Conservation (phyloP, 2,888 invertebrate species). For the Synergus japonicus region DNA sequence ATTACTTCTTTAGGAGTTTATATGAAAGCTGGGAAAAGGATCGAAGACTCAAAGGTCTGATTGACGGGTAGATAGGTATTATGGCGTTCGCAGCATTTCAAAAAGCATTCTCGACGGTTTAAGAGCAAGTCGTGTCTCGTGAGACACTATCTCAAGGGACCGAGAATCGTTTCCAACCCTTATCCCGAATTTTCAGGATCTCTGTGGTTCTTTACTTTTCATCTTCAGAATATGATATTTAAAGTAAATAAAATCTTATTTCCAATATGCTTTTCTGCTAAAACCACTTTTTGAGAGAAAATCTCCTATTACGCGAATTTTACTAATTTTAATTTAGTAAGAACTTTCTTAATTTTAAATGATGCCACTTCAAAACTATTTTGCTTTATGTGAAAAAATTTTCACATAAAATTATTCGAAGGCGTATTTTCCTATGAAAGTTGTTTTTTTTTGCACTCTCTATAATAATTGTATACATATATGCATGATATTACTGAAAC, state of each 20-base stretch:
- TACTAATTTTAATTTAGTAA: no score
- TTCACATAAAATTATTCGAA: background rate
- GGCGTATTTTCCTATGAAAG: no score
- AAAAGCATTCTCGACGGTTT: background rate
- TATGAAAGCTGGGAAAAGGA: slow-evolving; percentile 41
- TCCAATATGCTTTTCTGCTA: background rate
- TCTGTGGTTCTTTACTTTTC: background rate
- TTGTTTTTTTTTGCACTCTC: no score
- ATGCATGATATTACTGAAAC: background rate
- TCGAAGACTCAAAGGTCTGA: slow-evolving; percentile 51
- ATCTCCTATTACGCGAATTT: background rate
- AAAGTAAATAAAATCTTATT: background rate
- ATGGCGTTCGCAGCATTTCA: slow-evolving; percentile 46
- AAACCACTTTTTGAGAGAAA: background rate
- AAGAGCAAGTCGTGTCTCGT: slow-evolving; percentile 12
- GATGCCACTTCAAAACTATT: no score
- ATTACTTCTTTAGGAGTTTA: background rate
- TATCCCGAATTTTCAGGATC: slow-evolving; percentile 2
- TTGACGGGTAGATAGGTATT: slow-evolving; percentile 60
- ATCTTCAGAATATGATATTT: background rate
- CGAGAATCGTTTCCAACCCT: slow-evolving; percentile 19
- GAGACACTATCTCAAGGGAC: background rate
- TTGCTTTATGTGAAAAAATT: background rate
- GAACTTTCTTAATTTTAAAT: no score
- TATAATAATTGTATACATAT: no score